Evolutionary conservation across 2,113 vertebrate genomes (phyloP).

Genomic region (Perca flavescens): DNA sequence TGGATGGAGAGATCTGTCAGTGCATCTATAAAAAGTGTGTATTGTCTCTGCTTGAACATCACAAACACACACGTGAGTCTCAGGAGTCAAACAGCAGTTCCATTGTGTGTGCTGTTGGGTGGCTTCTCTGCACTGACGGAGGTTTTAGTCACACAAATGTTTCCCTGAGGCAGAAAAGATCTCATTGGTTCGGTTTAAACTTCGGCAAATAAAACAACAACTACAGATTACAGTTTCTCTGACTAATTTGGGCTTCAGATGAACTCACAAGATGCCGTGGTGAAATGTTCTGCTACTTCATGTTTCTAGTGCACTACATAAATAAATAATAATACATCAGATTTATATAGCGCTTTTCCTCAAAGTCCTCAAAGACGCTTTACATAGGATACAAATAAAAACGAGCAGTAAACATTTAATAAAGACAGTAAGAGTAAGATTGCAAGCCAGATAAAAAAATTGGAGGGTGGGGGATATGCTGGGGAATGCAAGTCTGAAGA

Average conservation of each 20-base stretch:
- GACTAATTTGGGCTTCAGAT: neutral
- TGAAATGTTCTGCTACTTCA: too few species aligned
- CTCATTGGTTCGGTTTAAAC: neutral
- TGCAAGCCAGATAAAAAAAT: too few species aligned
- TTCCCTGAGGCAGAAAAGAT: neutral
- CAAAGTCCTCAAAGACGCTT: too few species aligned
- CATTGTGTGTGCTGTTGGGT: neutral
- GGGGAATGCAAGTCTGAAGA: too few species aligned
- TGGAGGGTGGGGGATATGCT: too few species aligned
- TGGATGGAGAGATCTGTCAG: slow-evolving; percentile 7
- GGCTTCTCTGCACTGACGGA: neutral
- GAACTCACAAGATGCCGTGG: neutral
- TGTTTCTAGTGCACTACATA: too few species aligned
- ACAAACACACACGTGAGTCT: neutral
- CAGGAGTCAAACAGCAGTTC: neutral
- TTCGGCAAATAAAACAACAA: neutral
- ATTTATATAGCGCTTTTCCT: too few species aligned
- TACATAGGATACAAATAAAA: too few species aligned
- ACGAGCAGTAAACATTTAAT: too few species aligned
- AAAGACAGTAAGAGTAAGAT: too few species aligned
- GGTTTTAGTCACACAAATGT: neutral
- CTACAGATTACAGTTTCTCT: neutral
- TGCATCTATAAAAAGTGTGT: neutral
- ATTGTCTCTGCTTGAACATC: neutral
- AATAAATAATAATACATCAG: too few species aligned